phyloP scores from a whole-genome alignment of 2,113 vertebrate genomes.

The Maylandia zebra region DNA sequence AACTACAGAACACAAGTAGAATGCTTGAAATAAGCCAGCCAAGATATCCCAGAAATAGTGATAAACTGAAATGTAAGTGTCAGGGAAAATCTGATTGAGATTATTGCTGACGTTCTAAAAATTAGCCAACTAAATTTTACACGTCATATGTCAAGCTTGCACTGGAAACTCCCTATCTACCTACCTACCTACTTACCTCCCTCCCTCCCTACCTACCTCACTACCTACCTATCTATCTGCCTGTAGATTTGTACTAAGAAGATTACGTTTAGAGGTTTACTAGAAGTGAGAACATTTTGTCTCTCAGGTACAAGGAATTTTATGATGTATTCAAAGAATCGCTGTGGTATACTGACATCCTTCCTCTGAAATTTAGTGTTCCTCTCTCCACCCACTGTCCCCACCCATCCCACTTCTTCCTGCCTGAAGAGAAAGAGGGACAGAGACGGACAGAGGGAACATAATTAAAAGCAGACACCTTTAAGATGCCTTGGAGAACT shows the following conservation, averaged over 20 bases:
- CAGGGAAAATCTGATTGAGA: not conserved
- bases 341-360: not conserved
- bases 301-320: not conserved
- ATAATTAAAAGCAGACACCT: not conserved
- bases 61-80: not conserved
- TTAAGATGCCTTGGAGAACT: not conserved
- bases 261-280: not conserved
- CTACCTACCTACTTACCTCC: not conserved
- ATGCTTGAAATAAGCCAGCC: not conserved
- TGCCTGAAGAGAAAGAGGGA: not conserved
- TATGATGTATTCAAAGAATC: not conserved
- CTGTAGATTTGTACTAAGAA: not conserved
- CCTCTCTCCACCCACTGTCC: slow-evolving; percentile 34
- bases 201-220: not conserved
- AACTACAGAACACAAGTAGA: not conserved
- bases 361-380: not conserved
- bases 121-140: not conserved
- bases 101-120: not conserved
- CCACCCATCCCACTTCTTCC: slow-evolving; percentile 25
- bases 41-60: not conserved
- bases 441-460: not conserved
- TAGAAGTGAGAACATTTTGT: not conserved
- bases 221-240: not conserved
- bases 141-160: not conserved
- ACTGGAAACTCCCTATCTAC: not conserved